Evolutionary conservation across 1,140 invertebrate species (phyloP), one percentile per base, ranked within the genome.

Genomic region (Lepidotrigona ventralis): DNA sequence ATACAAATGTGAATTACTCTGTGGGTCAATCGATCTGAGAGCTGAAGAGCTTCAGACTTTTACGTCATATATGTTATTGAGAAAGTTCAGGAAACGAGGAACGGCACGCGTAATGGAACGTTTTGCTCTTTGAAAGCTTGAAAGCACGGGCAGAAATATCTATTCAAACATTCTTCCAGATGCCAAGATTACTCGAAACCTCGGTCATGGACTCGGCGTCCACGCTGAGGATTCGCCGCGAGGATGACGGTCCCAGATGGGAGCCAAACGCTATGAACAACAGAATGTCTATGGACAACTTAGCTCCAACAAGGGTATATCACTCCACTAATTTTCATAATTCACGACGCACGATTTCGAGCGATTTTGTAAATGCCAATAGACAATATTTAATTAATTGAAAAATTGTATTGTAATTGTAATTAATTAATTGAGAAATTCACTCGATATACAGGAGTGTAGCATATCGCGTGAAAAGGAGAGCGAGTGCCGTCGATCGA

Each of bases 221-320:
- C 53, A 33, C 76, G n/a, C 39, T 77, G 51, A 85, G 81, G 51
- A 73, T 66, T 46, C 85, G 82, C 11, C 85, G 88, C 19, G 87
- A 89, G 29, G 87, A 89, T 19, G 82, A 80, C 21, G 82, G 88
- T 8, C 79, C 79, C 33, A 88, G 78, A 53, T 89, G 88, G 88
- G 85, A 89, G n/a, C 64, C 82, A 33, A 83, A 26, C 23, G 11
- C 68, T 56, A 80, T 82, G 29, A 75, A 83, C 19, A 58, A 78
- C 29, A 46, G 58, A n/a, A 78, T 89, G 58, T 69, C 87, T 29
- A 79, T 89, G 60, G 73, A 86, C 12, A 77, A 81, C n/a, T 19
- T 89, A 15, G 58, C 81, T 21, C 58, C 82, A 71, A 69, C 79
- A 15, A 73, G 76, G 84, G 88, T 88, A 79, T 76, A 60, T 21